A percentile compares a stretch with the other conserved stretches of the same genome.
Evolutionary conservation across 2,888 invertebrate species (phyloP).

Genomic region (Bhutanitis thaidina): DNA sequence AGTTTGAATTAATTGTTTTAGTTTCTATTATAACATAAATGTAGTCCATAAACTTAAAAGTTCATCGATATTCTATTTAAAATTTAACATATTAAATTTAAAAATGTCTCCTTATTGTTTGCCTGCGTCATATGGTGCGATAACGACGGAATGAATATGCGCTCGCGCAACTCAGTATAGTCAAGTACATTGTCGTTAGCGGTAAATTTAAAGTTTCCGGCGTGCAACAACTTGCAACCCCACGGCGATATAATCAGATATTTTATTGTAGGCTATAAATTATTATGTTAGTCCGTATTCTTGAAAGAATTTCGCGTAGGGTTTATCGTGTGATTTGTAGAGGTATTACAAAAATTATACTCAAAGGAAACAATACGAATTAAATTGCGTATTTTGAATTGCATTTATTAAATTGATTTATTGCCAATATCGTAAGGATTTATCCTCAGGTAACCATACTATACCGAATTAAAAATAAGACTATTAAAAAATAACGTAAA

Average conservation of each 20-base stretch:
- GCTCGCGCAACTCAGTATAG: slow-evolving; percentile 5
- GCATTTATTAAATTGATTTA: not conserved
- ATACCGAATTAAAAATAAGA: too few relatives aligned
- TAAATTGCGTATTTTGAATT: not conserved
- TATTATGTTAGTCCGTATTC: not conserved
- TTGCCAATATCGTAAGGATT: too few relatives aligned
- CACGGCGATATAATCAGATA: slow-evolving; percentile 5
- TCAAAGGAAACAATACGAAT: not conserved
- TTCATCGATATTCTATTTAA: too few relatives aligned
- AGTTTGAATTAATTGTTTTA: too few relatives aligned
- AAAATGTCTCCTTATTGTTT: not conserved
- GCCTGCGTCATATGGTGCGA: slow-evolving; percentile 3
- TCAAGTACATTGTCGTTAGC: not conserved
- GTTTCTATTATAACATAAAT: too few relatives aligned
- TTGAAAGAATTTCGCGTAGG: not conserved
- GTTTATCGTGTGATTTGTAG: slow-evolving; percentile 1
- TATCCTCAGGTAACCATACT: too few relatives aligned
- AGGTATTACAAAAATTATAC: not conserved
- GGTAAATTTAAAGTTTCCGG: not conserved
- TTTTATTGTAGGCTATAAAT: slow-evolving; percentile 1
- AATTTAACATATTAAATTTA: too few relatives aligned
- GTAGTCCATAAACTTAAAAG: too few relatives aligned
- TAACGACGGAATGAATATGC: not conserved
- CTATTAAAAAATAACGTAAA: too few relatives aligned
- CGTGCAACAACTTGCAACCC: not conserved